Conservation (phyloP, 2,797 vertebrate genomes). For the Delichon dasypus region DNA sequence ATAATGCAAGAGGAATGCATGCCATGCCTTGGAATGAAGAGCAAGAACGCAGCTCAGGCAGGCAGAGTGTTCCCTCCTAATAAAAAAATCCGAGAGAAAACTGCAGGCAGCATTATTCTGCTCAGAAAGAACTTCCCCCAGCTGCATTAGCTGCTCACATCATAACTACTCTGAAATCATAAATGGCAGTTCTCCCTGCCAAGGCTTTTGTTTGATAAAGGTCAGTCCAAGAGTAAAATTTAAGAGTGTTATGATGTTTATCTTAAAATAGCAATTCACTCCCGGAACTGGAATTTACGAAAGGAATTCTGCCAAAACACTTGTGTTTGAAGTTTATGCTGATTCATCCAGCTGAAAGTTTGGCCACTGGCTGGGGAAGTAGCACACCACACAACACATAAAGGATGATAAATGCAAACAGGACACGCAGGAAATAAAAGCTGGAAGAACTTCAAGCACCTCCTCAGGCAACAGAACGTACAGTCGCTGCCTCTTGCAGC, state of each 20-base stretch:
- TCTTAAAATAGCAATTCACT: not conserved
- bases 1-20: not conserved
- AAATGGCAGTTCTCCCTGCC: not conserved
- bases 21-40: not conserved
- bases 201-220: not conserved
- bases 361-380: not conserved
- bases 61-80: not conserved
- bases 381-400: not conserved
- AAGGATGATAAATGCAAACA: constrained; percentile 38
- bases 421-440: not conserved
- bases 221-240: not conserved
- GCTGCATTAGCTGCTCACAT: not conserved
- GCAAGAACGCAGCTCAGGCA: not conserved
- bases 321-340: not conserved
- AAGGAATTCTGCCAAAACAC: not conserved
- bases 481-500: not conserved
- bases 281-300: not conserved
- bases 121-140: not conserved
- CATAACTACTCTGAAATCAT: not conserved
- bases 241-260: not conserved
- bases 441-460: constrained; percentile 26
- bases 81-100: not conserved
- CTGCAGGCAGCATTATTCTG: not conserved
- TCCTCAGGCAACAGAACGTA: not conserved
- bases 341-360: not conserved